These are phyloP conservation scores for Acanthaster planci DNA, from an alignment of 35 echinoderm and acorn worm genomes.

Conservation along the genomic window DNA sequence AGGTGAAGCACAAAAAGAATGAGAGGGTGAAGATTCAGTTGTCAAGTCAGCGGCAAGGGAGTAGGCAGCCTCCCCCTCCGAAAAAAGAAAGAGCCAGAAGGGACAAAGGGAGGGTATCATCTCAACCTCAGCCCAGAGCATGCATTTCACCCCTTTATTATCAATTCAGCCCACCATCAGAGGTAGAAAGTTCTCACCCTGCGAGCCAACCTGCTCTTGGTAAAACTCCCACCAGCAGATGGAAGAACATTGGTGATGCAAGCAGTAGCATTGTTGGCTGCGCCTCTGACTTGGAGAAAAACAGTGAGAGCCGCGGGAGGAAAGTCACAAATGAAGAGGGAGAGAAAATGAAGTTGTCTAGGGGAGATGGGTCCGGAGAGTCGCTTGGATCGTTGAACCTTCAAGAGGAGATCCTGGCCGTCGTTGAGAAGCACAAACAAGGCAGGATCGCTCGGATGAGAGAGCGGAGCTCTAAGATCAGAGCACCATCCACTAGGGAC, in stretches of 20 bases:
- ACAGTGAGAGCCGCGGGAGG: neutral
- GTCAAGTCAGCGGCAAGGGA: neutral
- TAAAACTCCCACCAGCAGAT: neutral
- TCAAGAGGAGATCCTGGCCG: slow-evolving; percentile 16
- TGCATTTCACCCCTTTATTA: slow-evolving; percentile 17
- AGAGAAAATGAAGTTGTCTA: neutral
- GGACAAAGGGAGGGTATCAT: neutral
- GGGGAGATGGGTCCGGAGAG: neutral
- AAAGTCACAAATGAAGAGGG: neutral
- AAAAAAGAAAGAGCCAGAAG: slow-evolving; percentile 7
- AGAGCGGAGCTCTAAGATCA: neutral
- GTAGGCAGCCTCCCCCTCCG: neutral
- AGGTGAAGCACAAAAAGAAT: neutral
- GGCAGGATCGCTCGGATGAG: neutral
- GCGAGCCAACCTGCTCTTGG: neutral
- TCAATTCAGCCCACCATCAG: slow-evolving; percentile 1
- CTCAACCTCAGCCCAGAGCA: neutral
- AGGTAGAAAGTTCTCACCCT: neutral
- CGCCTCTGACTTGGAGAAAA: neutral
- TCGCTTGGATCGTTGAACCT: neutral
- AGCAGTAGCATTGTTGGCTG: neutral
- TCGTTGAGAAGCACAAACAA: slow-evolving; percentile 19
- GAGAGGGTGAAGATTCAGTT: neutral
- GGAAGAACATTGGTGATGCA: neutral
- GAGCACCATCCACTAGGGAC: neutral